Conservation (phyloP, 2,888 invertebrate genomes). For the Dryococelus australis region DNA sequence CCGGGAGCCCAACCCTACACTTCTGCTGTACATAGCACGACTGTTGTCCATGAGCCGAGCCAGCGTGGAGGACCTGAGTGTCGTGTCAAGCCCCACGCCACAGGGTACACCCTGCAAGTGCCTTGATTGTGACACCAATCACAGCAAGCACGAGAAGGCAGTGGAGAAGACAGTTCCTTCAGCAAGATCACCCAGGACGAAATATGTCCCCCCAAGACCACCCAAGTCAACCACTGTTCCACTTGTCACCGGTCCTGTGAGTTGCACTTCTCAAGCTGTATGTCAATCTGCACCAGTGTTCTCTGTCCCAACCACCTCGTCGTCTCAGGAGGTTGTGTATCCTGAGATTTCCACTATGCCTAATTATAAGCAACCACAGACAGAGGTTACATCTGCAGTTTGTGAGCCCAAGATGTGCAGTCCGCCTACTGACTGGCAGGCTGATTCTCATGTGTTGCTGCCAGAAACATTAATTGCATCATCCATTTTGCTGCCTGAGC, state of each 20-base stretch:
- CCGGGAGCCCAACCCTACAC: background rate
- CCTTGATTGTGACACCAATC: background rate
- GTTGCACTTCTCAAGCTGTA: background rate
- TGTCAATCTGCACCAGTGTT: background rate
- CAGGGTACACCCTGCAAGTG: background rate
- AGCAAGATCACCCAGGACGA: too few relatives aligned
- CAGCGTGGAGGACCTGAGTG: slow-evolving; percentile 19
- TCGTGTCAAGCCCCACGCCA: background rate
- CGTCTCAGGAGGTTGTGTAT: background rate
- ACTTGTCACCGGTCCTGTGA: background rate
- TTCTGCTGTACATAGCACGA: background rate
- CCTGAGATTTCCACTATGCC: background rate
- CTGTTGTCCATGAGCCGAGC: background rate
- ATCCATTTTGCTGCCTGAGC: background rate
- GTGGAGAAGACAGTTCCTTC: background rate
- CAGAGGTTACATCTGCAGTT: background rate
- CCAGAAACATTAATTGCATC: background rate
- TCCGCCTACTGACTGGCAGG: background rate
- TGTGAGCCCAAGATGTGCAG: background rate
- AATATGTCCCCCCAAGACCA: background rate
- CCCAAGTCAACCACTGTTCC: background rate
- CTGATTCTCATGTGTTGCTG: background rate
- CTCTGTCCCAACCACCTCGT: background rate
- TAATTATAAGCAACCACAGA: background rate
- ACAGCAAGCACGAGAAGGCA: background rate